These are phyloP conservation scores for Leptestheria dahalacensis DNA, from an alignment of 1,140 invertebrate species.

Conservation along the genomic window DNA sequence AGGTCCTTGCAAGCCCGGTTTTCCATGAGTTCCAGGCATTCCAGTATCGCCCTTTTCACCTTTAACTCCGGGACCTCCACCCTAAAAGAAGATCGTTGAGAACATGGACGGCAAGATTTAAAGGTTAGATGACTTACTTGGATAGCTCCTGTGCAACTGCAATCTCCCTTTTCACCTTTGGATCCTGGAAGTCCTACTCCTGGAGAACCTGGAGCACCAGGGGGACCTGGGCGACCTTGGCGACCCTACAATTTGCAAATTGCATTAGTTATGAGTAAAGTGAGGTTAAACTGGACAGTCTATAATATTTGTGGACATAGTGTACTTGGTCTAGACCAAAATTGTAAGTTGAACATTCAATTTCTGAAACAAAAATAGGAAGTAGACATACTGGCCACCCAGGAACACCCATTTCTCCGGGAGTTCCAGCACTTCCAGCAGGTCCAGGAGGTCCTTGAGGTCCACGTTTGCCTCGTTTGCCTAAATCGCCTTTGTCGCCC, in stretches of 20 bases:
- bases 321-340: too few species aligned
- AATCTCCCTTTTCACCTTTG: not conserved
- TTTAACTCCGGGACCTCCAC: too few species aligned
- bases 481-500: not conserved
- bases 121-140: too few species aligned
- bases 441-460: constrained; percentile 32
- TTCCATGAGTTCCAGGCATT: not conserved
- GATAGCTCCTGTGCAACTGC: not conserved
- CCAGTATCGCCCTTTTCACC: not conserved
- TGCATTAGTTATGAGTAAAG: not conserved
- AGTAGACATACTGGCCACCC: not conserved
- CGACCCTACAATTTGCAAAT: not conserved
- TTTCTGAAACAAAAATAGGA: too few species aligned
- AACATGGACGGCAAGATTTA: too few species aligned
- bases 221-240: too few species aligned
- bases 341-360: too few species aligned
- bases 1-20: not conserved
- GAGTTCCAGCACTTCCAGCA: constrained; percentile 36
- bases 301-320: too few species aligned
- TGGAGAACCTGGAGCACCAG: not conserved
- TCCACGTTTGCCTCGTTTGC: not conserved
- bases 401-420: constrained; percentile 49
- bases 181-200: not conserved
- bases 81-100: too few species aligned
- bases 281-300: too few species aligned